These are phyloP conservation scores for Buceros bicornis DNA, from an alignment of 2,797 vertebrate genomes.

Conservation along the genomic window DNA sequence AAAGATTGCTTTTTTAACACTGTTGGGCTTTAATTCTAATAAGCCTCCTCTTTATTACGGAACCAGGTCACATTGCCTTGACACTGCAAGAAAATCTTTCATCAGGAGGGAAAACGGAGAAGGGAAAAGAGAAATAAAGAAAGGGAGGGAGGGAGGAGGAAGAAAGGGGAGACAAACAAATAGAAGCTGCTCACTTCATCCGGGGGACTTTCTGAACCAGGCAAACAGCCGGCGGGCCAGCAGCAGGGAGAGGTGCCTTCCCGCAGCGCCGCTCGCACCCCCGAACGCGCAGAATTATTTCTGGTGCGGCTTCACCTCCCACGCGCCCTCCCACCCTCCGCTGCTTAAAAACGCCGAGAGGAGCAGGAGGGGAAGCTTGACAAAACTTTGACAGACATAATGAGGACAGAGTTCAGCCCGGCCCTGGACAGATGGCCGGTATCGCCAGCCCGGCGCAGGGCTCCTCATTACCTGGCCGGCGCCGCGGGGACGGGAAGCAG, in stretches of 20 bases:
- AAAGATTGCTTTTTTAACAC: conserved; percentile 78
- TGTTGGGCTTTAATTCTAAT: conserved; percentile 80
- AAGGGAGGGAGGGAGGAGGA: background rate
- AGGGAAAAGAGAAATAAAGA: background rate
- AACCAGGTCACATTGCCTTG: conserved; percentile 78
- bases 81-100: conserved; percentile 63
- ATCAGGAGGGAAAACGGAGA: background rate
- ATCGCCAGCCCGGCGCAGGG: background rate
- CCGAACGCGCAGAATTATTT: conserved; percentile 9
- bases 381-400: background rate
- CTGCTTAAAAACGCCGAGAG: background rate
- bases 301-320: conserved; percentile 48
- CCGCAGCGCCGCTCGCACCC: background rate
- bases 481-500: conserved; percentile 1
- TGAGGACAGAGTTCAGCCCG: conserved; percentile 36
- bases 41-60: conserved; percentile 75
- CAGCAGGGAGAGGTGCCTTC: background rate
- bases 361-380: background rate
- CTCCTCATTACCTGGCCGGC: background rate
- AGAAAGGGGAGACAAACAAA: background rate
- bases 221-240: background rate
- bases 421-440: conserved; percentile 20
- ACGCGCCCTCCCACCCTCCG: conserved; percentile 44
- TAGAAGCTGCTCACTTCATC: background rate
- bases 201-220: accelerated